Evolutionary conservation across 2,888 invertebrate species (phyloP).

Genomic region (Pristionchus maxplancki): DNA sequence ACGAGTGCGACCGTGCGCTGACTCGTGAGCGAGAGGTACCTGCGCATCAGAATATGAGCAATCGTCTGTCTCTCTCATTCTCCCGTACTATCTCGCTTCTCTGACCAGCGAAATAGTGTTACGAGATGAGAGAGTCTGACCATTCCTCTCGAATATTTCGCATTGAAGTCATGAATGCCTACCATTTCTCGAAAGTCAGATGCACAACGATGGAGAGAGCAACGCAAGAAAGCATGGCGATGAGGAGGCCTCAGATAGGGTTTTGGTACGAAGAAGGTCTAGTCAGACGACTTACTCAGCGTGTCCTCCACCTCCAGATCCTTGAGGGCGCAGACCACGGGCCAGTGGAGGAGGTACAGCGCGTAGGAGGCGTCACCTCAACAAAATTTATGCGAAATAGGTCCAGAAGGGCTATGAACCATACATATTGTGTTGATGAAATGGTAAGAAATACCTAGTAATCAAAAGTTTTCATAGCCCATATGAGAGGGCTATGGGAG

Average conservation of each 20-base stretch:
- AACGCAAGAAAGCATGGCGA: neutral
- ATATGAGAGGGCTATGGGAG: no score
- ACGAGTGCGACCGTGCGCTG: neutral
- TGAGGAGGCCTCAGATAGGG: neutral
- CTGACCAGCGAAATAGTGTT: no score
- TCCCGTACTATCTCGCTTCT: no score
- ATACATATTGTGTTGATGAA: no score
- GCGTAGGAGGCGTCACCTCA: neutral
- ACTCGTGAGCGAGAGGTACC: neutral
- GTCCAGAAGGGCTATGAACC: no score
- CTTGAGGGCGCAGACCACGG: neutral
- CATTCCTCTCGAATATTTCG: neutral
- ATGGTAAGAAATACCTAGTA: no score
- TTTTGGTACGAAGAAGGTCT: no score
- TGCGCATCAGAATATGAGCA: neutral
- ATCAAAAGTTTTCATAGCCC: no score
- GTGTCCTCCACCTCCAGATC: neutral
- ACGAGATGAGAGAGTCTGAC: no score
- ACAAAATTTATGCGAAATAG: no score
- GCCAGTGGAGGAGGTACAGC: neutral
- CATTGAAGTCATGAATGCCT: no score
- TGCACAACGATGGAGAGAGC: neutral
- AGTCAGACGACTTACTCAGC: neutral
- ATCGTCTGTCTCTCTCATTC: no score
- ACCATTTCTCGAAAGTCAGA: constrained; percentile 17